These are phyloP conservation scores for Ophonus ardosiacus DNA, from an alignment of 2,888 invertebrate species.

Conservation along the genomic window DNA sequence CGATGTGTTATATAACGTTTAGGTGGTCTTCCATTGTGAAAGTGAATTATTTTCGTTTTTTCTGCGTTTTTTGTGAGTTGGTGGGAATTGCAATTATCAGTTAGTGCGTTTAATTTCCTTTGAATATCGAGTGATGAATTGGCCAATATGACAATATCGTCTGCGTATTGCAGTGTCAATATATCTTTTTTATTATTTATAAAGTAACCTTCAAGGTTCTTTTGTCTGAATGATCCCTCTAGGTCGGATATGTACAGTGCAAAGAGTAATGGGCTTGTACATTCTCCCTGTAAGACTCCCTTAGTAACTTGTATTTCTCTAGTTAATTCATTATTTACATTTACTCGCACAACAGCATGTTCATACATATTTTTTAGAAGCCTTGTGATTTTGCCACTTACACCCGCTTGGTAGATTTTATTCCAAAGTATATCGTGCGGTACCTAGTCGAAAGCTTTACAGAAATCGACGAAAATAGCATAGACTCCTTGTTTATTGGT, in stretches of 20 bases:
- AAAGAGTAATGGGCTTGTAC: constrained; percentile 25
- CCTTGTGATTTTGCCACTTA: constrained; percentile 20
- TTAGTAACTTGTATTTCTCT: constrained; percentile 6
- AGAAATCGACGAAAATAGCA: constrained; percentile 47
- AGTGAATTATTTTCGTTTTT: background rate
- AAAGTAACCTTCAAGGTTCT: background rate
- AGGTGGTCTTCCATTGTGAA: background rate
- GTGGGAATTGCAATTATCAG: background rate
- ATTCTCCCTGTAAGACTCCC: constrained; percentile 5
- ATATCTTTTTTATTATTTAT: background rate
- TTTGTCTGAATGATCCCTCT: background rate
- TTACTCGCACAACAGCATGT: background rate
- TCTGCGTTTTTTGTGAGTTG: background rate
- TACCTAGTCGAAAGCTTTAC: constrained; percentile 37
- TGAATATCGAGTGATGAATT: background rate
- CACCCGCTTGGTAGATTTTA: background rate
- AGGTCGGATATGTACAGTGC: constrained; percentile 12
- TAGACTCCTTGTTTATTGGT: too few relatives aligned
- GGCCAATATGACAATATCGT: constrained; percentile 2
- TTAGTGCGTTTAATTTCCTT: constrained; percentile 7
- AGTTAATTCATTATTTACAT: background rate
- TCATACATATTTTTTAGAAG: constrained; percentile 9
- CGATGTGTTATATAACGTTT: background rate
- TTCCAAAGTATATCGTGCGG: constrained; percentile 26
- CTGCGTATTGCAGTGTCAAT: constrained; percentile 7